Conservation (phyloP, 2,797 vertebrate species). For the Halcyon badia region DNA sequence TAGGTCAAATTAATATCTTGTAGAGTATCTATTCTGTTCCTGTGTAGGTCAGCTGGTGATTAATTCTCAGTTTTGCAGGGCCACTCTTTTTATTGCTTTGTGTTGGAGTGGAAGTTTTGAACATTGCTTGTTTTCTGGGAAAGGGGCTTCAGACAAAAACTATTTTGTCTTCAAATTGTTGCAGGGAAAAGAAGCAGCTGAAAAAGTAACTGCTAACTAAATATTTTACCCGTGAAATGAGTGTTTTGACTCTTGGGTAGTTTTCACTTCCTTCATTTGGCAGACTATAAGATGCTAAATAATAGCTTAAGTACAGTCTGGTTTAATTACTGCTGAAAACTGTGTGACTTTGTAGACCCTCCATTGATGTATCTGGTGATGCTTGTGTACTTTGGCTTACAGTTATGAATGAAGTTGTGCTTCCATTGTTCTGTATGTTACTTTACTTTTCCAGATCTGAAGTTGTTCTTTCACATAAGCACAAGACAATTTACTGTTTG, state of each 20-base stretch:
- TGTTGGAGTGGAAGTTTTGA: not conserved
- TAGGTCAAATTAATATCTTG: not conserved
- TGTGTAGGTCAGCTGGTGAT: not conserved
- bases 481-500: not conserved
- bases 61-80: not conserved
- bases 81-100: not conserved
- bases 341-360: not conserved
- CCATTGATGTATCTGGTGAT: not conserved
- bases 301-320: not conserved
- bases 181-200: not conserved
- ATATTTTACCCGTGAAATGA: not conserved
- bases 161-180: not conserved
- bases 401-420: not conserved
- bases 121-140: not conserved
- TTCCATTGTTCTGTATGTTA: not conserved
- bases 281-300: not conserved
- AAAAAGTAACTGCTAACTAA: not conserved
- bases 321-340: not conserved
- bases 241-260: not conserved
- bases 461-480: not conserved
- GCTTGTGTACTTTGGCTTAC: not conserved
- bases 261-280: not conserved
- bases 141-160: not conserved
- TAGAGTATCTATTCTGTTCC: not conserved
- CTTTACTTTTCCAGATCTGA: not conserved